Conservation (phyloP, 2,888 invertebrate species). For the Mythimna ferrago region DNA sequence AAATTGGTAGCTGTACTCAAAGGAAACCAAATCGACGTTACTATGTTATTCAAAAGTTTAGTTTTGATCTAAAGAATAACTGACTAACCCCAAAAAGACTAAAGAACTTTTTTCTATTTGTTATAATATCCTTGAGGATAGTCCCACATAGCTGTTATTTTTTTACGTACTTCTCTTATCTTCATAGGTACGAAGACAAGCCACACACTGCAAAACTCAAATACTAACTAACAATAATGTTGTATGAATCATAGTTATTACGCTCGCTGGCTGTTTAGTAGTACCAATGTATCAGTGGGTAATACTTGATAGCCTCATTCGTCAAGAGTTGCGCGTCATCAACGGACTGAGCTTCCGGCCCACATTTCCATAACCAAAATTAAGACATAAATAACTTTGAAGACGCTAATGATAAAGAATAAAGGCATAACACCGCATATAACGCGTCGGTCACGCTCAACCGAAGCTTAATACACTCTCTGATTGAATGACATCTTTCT, state of each 20-base stretch:
- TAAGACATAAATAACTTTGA: conserved; percentile 87
- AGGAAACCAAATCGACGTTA: no score
- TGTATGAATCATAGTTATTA: conserved; percentile 66
- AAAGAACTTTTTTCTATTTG: neutral
- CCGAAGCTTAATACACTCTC: conserved; percentile 72
- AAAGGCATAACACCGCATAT: conserved; percentile 83
- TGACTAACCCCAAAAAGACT: neutral
- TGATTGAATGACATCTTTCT: conserved; percentile 77
- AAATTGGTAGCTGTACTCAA: no score
- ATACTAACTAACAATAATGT: conserved; percentile 27
- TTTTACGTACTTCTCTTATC: neutral
- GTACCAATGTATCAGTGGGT: conserved; percentile 40
- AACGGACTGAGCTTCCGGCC: conserved; percentile 77
- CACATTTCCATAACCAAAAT: conserved; percentile 82
- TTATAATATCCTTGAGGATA: neutral
- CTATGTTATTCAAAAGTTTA: neutral
- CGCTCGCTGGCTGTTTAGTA: conserved; percentile 26
- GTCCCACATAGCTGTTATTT: neutral
- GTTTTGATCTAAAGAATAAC: neutral
- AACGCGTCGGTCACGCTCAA: conserved; percentile 85
- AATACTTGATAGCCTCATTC: conserved; percentile 75
- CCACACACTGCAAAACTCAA: conserved; percentile 22
- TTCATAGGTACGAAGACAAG: neutral
- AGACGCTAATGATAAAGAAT: conserved; percentile 77
- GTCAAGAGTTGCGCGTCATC: conserved; percentile 76